Percentiles rank a stretch among this genome's conserved stretches.
Conservation (phyloP, 2,888 invertebrate species). For the Apoda limacodes region DNA sequence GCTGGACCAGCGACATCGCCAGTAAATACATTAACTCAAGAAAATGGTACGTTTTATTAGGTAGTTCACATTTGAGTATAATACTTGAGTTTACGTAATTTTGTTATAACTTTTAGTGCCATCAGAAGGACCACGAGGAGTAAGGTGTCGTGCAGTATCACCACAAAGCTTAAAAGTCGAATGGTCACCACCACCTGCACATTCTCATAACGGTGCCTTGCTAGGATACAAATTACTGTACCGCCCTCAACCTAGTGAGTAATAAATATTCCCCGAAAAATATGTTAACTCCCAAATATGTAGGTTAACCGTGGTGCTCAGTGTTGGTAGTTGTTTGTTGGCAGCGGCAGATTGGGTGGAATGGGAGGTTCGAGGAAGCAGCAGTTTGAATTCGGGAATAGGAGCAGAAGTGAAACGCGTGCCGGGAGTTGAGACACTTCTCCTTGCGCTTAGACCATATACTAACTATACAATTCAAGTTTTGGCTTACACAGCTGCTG, state of each 20-base stretch:
- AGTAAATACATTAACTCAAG: conserved; percentile 83
- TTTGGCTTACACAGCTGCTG: conserved; percentile 85
- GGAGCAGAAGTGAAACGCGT: conserved; percentile 83
- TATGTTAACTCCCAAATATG: neutral
- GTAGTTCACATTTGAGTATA: too few relatives aligned
- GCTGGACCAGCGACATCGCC: conserved; percentile 83
- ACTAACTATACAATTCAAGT: conserved; percentile 91
- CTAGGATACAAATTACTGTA: conserved; percentile 90
- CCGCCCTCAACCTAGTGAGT: conserved; percentile 72
- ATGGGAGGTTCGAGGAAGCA: conserved; percentile 56
- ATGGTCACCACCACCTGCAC: conserved; percentile 79
- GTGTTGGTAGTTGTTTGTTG: conserved; percentile 66
- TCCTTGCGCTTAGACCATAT: conserved; percentile 83
- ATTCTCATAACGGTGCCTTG: conserved; percentile 79
- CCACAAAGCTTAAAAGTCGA: conserved; percentile 85
- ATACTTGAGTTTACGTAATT: too few relatives aligned
- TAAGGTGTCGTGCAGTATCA: conserved; percentile 80
- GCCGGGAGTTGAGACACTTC: conserved; percentile 80
- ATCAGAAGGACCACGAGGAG: conserved; percentile 80
- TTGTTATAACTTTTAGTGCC: conserved; percentile 67
- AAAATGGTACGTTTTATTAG: conserved; percentile 85
- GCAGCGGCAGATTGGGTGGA: conserved; percentile 64
- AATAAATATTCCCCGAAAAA: neutral
- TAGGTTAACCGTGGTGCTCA: too few relatives aligned
- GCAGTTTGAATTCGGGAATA: conserved; percentile 30